Base-by-base conservation (phyloP, 1,140 invertebrate species). In the Drosophila pandora region DNA sequence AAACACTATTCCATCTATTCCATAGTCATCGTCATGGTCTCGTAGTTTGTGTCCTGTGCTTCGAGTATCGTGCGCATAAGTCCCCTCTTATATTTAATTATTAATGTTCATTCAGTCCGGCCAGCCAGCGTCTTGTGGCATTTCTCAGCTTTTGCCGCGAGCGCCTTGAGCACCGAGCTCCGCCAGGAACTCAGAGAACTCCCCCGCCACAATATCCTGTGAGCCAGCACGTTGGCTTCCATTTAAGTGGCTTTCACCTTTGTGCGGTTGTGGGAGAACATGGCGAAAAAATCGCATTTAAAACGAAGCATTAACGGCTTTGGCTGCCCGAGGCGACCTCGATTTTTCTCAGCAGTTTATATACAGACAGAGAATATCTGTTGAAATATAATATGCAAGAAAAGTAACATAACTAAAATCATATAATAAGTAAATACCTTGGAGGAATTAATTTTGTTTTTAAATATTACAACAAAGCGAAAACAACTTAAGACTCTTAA, bases 71-170 rank as follows among this genome's bases (percentile, higher is more conserved):
- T 75, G 71, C 76, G 64, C 79, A 83, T 73, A 74, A 63, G 81
- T 85, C 77, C 63, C 67, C 67, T 82, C 82, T 70, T 78, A 62
- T 78, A 79, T 87, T 85, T 82, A 85, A 85, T 85, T 78, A 87
- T 85, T 85, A 85, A 85, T 82, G 82, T 71, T 64, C 55, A 59
- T 76, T 67, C 55, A 43, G 79, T 68, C 54, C 82, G 34, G 63
- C 10, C 12, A 21, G 41, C 78, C 58, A 62, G 63, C 59, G 65
- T 82, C 78, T 87, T 76, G 61, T 74, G 74, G 61, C 67, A 63
- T 77, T 78, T 71, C 45, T 54, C 77, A 76, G 73, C 56, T 63
- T 60, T 53, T 52, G 22, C 56, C 43, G 6, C 2, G 9, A 47
- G 17, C 43, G 23, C 43, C 43, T 22, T 10, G 47, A 47, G 21